Percentiles rank a stretch among this genome's conserved stretches.
phyloP scores from a whole-genome alignment of 2,888 invertebrate species.

The Brachycybe producta region DNA sequence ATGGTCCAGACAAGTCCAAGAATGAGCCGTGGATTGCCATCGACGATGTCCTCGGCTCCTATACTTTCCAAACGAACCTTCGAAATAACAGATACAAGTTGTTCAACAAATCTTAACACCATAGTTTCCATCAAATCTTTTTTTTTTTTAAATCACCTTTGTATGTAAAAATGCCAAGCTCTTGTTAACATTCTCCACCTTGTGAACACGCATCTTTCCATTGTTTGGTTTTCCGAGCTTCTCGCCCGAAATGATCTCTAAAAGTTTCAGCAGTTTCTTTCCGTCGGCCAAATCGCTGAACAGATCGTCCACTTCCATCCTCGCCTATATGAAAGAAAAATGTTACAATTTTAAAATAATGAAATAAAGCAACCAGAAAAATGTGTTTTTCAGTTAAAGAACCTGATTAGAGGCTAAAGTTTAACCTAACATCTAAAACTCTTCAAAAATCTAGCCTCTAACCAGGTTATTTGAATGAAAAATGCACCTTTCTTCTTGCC shows the following conservation, averaged over 20 bases:
- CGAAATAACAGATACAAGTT: neutral
- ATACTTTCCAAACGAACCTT: constrained; percentile 94
- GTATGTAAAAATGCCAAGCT: constrained; percentile 90
- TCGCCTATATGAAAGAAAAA: constrained; percentile 49
- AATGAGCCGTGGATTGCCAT: constrained; percentile 91
- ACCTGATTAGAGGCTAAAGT: no score
- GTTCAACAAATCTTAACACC: neutral
- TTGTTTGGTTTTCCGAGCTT: constrained; percentile 91
- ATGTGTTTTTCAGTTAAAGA: neutral
- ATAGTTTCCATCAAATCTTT: neutral
- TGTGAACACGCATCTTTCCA: constrained; percentile 92
- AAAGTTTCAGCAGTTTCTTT: constrained; percentile 72
- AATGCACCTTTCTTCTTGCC: no score
- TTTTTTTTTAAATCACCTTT: constrained; percentile 60
- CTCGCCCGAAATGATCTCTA: constrained; percentile 98
- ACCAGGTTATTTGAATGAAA: no score
- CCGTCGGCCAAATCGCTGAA: constrained; percentile 95
- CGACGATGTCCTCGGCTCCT: constrained; percentile 97
- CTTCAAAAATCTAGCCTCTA: no score
- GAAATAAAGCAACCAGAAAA: no score
- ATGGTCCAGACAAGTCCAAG: constrained; percentile 98
- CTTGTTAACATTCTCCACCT: constrained; percentile 98
- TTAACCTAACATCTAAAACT: no score
- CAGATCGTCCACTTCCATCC: constrained; percentile 95
- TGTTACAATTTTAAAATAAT: neutral